A percentile compares a stretch with the other conserved stretches of the same genome.
These are phyloP conservation scores for Marisa cornuarietis DNA, from an alignment of 1,140 invertebrate genomes.

Conservation along the genomic window DNA sequence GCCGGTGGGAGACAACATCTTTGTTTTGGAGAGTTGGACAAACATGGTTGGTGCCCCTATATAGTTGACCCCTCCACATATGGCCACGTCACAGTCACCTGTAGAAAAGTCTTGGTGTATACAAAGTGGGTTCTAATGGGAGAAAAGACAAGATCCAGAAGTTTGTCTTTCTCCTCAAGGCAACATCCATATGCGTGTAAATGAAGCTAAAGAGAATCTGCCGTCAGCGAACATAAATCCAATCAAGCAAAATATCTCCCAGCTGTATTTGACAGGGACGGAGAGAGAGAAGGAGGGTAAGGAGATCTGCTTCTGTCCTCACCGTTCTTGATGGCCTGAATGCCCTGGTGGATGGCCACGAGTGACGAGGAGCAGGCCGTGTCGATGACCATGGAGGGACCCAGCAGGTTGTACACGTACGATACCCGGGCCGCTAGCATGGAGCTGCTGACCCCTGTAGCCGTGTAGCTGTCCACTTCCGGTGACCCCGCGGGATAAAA, in stretches of 20 bases:
- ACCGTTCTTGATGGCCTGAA: slow-evolving; percentile 40
- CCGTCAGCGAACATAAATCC: neutral
- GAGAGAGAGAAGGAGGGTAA: neutral
- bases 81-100: slow-evolving; percentile 38
- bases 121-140: no score
- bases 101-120: slow-evolving; percentile 2
- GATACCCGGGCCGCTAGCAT: slow-evolving; percentile 45
- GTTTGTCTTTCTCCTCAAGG: no score
- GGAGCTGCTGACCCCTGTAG: slow-evolving; percentile 42
- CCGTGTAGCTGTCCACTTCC: slow-evolving; percentile 35
- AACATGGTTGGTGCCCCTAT: slow-evolving; percentile 36
- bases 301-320: neutral
- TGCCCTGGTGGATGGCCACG: slow-evolving; percentile 40
- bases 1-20: slow-evolving; percentile 45
- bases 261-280: neutral
- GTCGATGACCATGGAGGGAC: slow-evolving; percentile 47
- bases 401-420: slow-evolving; percentile 46
- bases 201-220: no score
- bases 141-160: no score
- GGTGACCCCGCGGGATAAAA: slow-evolving; percentile 13
- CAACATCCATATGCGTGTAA: no score
- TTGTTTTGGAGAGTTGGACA: slow-evolving; percentile 34
- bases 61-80: slow-evolving; percentile 47
- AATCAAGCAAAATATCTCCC: neutral
- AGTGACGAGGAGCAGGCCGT: slow-evolving; percentile 53